These are phyloP conservation scores for Trichacis sp. DNA, from an alignment of 2,888 invertebrate species.

Conservation along the genomic window DNA sequence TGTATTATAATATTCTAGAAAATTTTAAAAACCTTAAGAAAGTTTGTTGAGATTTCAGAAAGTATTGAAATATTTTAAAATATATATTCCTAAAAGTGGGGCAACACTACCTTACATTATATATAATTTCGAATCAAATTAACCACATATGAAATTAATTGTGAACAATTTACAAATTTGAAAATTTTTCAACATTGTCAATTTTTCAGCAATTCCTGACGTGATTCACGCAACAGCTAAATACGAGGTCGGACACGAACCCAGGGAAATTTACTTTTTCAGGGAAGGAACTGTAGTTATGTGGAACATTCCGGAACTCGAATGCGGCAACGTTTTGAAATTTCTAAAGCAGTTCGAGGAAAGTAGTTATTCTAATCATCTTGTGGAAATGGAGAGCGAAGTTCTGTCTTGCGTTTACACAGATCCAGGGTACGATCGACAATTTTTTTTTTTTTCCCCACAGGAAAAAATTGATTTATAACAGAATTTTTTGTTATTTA, in stretches of 20 bases:
- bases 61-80: too few relatives aligned
- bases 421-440: constrained; percentile 69
- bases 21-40: too few relatives aligned
- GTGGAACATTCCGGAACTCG: constrained; percentile 89
- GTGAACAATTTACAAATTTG: too few relatives aligned
- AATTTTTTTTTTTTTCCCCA: neutral
- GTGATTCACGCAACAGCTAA: constrained; percentile 89
- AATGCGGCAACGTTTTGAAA: constrained; percentile 80
- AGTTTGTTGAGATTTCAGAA: too few relatives aligned
- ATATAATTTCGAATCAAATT: too few relatives aligned
- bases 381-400: constrained; percentile 85
- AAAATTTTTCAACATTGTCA: too few relatives aligned
- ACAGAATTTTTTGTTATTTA: too few relatives aligned
- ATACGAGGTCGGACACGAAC: constrained; percentile 81
- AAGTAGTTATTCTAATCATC: constrained; percentile 77
- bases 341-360: constrained; percentile 79
- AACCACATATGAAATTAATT: too few relatives aligned
- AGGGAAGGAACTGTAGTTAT: constrained; percentile 91
- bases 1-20: too few relatives aligned
- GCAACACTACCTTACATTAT: too few relatives aligned
- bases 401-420: constrained; percentile 83
- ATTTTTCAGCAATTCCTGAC: constrained; percentile 73
- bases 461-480: too few relatives aligned
- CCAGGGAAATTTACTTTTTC: constrained; percentile 90
- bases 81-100: too few relatives aligned